phyloP scores from a whole-genome alignment of 2,888 invertebrate species.

The Theretra japonica region DNA sequence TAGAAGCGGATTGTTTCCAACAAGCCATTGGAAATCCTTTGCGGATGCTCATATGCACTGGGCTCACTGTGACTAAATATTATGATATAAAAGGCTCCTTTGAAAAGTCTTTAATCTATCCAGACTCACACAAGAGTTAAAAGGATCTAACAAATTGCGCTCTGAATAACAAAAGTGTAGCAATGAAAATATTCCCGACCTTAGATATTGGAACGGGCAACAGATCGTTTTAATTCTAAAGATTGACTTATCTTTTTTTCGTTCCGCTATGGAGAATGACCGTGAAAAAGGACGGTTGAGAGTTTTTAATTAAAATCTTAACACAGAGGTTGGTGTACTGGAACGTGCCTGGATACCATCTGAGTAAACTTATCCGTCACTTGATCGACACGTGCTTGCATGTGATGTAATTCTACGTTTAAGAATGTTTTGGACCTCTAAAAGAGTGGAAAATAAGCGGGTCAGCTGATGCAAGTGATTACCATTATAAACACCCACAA shows the following conservation, averaged over 20 bases:
- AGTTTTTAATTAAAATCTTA: slow-evolving; percentile 17
- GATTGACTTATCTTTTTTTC: slow-evolving; percentile 16
- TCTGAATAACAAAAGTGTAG: no score
- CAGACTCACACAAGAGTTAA: no score
- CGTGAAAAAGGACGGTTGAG: slow-evolving; percentile 19
- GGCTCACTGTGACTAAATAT: no score
- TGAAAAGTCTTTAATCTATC: no score
- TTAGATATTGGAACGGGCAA: slow-evolving; percentile 3
- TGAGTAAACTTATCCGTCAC: background rate
- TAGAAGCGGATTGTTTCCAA: no score
- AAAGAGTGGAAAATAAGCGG: background rate
- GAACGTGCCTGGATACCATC: slow-evolving; percentile 15
- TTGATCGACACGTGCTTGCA: slow-evolving; percentile 12
- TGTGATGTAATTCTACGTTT: background rate
- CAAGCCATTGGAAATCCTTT: no score
- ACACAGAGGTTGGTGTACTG: background rate
- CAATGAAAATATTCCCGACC: background rate
- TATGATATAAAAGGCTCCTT: no score
- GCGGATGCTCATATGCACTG: no score
- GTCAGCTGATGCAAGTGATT: no score
- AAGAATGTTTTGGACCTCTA: background rate
- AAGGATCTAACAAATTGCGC: no score
- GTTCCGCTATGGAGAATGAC: slow-evolving; percentile 1
- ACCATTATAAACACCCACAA: no score
- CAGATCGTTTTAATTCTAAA: slow-evolving; percentile 21